phyloP scores from a whole-genome alignment of 2,113 vertebrate species.

The Maccullochella peelii region DNA sequence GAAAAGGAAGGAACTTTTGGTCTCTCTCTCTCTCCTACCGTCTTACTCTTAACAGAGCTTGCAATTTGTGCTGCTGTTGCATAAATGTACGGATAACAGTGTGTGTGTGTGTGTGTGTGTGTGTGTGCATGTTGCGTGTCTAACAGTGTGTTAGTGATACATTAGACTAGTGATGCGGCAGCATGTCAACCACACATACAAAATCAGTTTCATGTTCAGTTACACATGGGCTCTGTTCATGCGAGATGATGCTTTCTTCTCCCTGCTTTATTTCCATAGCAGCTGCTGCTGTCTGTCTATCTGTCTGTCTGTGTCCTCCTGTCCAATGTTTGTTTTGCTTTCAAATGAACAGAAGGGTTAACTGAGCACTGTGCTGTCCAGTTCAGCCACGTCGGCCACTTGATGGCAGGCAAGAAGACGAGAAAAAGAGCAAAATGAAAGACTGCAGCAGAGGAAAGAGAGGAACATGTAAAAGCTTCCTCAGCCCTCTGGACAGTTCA shows the following conservation, averaged over 20 bases:
- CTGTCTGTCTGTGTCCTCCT: neutral
- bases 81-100: neutral
- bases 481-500: conserved; percentile 38
- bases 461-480: conserved; percentile 49
- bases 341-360: neutral
- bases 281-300: conserved; percentile 23
- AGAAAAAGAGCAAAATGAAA: neutral
- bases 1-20: no score
- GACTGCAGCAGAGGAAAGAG: neutral
- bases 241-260: conserved; percentile 7
- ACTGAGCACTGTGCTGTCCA: neutral
- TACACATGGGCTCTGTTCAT: conserved; percentile 34
- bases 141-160: conserved; percentile 2
- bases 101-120: neutral
- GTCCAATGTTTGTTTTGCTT: neutral
- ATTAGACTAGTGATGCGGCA: conserved; percentile 28
- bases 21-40: neutral
- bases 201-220: conserved; percentile 54
- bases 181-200: conserved; percentile 31
- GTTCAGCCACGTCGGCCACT: neutral
- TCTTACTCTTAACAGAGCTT: neutral
- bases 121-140: neutral
- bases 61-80: conserved; percentile 23
- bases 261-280: conserved; percentile 7
- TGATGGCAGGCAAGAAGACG: neutral